phyloP scores from a whole-genome alignment of 2,888 invertebrate species.

The Scaptomyza caliginosa region DNA sequence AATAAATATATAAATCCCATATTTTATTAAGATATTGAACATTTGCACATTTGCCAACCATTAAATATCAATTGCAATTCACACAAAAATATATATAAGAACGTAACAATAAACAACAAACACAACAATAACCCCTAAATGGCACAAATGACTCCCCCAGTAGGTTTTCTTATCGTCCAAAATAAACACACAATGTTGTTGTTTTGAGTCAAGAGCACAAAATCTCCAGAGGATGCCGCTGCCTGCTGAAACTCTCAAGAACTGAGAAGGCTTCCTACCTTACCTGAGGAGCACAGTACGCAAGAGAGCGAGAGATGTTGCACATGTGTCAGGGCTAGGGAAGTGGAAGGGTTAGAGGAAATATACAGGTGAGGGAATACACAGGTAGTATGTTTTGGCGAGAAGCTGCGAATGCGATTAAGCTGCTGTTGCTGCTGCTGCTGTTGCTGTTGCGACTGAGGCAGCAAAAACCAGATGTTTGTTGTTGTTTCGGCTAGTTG shows the following conservation, averaged over 20 bases:
- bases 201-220: slow-evolving; percentile 12
- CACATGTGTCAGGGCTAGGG: slow-evolving; percentile 6
- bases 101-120: background rate
- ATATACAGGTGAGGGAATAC: background rate
- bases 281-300: slow-evolving; percentile 24
- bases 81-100: slow-evolving; percentile 16
- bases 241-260: slow-evolving; percentile 9
- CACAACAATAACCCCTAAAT: slow-evolving; percentile 27
- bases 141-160: slow-evolving; percentile 66
- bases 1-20: background rate
- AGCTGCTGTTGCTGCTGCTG: too few relatives aligned
- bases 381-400: slow-evolving; percentile 18
- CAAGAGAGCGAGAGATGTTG: slow-evolving; percentile 3
- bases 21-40: slow-evolving; percentile 42
- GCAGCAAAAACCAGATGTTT: slow-evolving; percentile 16
- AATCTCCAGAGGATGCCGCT: slow-evolving; percentile 57
- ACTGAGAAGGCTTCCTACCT: slow-evolving; percentile 10
- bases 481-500: slow-evolving; percentile 41
- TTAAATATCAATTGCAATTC: slow-evolving; percentile 37
- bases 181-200: slow-evolving; percentile 47
- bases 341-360: background rate
- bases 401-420: slow-evolving; percentile 61
- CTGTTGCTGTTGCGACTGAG: too few relatives aligned
- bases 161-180: slow-evolving; percentile 60
- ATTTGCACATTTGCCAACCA: slow-evolving; percentile 29